Evolutionary conservation across 2,797 vertebrate genomes (phyloP), one percentile per base, ranked within the genome.

Genomic region (Schizothorax lantsangensis): DNA sequence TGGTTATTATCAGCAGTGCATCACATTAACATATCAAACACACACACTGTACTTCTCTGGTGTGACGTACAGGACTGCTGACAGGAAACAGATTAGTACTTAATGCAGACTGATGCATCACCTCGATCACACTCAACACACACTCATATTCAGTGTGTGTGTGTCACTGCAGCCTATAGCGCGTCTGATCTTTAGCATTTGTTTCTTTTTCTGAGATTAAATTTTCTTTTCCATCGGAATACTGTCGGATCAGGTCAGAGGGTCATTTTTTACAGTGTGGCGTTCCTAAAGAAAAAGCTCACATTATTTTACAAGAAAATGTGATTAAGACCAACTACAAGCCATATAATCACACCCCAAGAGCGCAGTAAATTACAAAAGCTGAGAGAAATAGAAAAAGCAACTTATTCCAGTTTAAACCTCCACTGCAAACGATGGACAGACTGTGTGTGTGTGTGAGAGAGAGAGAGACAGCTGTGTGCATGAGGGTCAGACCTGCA

Each of bases 241-340:
- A 85, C 94, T 95, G 92, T 91, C 93, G 87, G 69, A 92, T 95
- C 89, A 4, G 89, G 92, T 94, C 91, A 87, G 85, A 75, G 79
- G 92, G 89, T 92, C 91, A 91, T 94, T 94, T 94, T 92, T 95
- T 91, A 94, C 91, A 93, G 79, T 71, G 75, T 64, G 90, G 88
- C 81, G 88, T 91, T 94, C 83, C 89, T 62, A 78, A 91, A 92
- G 92, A 89, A 75, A 84, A 89, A 94, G 93, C 88, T 91, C 89
- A 89, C 88, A 78, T 40, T 79, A 87, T 91, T 93, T 94, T 91
- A 91, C 89, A 84, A 90, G 69, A 93, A 89, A 94, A 91, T 89
- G 92, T 92, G 91, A 95, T 95, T 95, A 95, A 95, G 93, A 93
- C 83, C 33, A 59, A 81, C 69, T 19, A 68, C 68, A 19, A 68